phyloP scores from a whole-genome alignment of 1,140 invertebrate genomes.

The Mesaphorura yosii region DNA sequence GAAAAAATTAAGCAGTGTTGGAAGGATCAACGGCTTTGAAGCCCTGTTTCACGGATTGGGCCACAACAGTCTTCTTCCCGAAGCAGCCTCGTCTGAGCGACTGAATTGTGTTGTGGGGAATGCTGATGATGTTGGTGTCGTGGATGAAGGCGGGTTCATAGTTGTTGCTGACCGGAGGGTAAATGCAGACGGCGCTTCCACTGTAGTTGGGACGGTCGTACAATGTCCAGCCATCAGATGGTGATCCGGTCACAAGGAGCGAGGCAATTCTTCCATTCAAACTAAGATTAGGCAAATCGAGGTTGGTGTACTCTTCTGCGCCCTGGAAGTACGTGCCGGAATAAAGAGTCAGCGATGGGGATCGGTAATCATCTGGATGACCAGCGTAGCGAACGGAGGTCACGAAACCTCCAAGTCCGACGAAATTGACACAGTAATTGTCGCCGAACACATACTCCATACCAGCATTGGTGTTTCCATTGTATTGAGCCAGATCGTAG shows the following conservation, averaged over 20 bases:
- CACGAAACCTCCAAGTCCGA: constrained; percentile 7
- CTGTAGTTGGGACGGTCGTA: constrained; percentile 17
- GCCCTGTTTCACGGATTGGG: too few species aligned
- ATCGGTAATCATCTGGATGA: constrained; percentile 19
- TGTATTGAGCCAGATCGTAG: constrained; percentile 28
- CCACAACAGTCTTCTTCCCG: neutral
- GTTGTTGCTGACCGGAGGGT: neutral
- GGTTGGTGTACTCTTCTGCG: constrained; percentile 13
- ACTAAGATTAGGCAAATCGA: constrained; percentile 12
- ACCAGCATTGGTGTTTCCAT: neutral
- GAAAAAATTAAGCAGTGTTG: too few species aligned
- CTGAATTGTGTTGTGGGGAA: constrained; percentile 15
- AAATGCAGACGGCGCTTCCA: constrained; percentile 24
- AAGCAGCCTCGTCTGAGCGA: constrained; percentile 21
- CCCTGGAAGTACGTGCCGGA: constrained; percentile 26
- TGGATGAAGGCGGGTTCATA: constrained; percentile 12
- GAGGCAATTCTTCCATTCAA: constrained; percentile 4
- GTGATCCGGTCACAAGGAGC: constrained; percentile 14
- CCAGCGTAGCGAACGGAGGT: constrained; percentile 29
- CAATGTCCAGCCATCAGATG: constrained; percentile 18
- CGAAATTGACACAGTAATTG: constrained; percentile 22
- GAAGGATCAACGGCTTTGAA: too few species aligned
- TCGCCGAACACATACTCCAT: constrained; percentile 26
- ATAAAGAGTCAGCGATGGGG: constrained; percentile 29
- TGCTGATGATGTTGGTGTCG: neutral